Evolutionary conservation across 1,140 invertebrate genomes (phyloP), one percentile per base, ranked within the genome.

Genomic region (Orchesella cincta): DNA sequence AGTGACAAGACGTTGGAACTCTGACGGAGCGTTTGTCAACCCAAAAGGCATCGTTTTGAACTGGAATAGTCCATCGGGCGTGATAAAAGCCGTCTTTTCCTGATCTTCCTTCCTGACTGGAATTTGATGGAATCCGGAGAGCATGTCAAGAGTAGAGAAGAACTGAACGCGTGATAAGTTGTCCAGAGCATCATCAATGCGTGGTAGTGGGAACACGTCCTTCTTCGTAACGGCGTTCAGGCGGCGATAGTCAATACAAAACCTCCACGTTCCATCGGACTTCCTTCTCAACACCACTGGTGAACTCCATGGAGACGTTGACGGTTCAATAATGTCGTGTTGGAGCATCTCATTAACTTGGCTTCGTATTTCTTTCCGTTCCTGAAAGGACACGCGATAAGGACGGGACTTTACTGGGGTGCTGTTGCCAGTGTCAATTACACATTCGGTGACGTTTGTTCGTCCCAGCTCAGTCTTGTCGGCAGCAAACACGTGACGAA

Each of bases 331-430:
- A 1, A 83, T 76, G 3, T 62, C 73, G 3, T 73, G 77, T 20
- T 82, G 28, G 77, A 85, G 64, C 8, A 86, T 35, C 33, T 86
- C 83, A 18, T 83, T 51, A 20, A 86, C 77, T 36, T 86, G 83
- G 79, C 82, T 26, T 5, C 82, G 77, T 29, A 86, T 79, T 18
- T 79, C 79, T 70, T 83, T 76, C 28, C 81, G 77, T 64, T 84
- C 78, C 0, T 72, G 31, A 1, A 75, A 83, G 3, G 83, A 84
- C 1, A 83, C 74, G 29, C 79, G 82, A 29, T 84, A 84, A 0
- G 81, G 77, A 0, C 75, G 18, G n/a, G 83, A 81, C 34, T 82
- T 83, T 8, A 85, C 83, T 0, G 85, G 84, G 18, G 31, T 26
- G 1, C 76, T 34, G 26, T 82, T 78, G n/a, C 80, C 79, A 1